Evolutionary conservation across 2,797 vertebrate species (phyloP), one percentile per base, ranked within the genome.

Genomic region (Saguinus oedipus): DNA sequence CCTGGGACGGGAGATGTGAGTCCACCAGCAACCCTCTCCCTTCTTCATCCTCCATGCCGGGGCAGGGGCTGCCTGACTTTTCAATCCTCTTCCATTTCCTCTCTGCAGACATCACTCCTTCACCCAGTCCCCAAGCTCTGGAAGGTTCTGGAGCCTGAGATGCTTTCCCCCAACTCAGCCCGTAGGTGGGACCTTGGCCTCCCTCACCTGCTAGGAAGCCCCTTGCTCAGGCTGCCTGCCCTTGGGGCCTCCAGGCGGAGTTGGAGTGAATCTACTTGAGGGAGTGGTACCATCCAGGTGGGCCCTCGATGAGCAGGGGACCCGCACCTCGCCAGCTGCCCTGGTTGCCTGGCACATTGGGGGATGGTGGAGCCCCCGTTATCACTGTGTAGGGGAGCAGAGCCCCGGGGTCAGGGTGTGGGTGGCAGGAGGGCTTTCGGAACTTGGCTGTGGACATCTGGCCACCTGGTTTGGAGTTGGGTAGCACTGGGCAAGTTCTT

Each of bases 281-380:
- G 75, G 13, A 9, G 82, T 0, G 0, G 24, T 2, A 4, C 83
- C 39, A 3, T 5, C 0, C 61, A 15, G 2, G 6, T 13, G 33
- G 61, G 39, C 24, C n/a, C 1, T 0, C 33, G 4, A 24, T 1
- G 0, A 5, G 72, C 20, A 1, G 15, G 2, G 33, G 53, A 17
- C 22, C 42, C 5, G 3, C 1, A 1, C 55, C 1, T 11, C 0
- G 70, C 42, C 70, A 59, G 53, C 17, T 27, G 1, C 53, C 0
- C 68, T 22, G 68, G 50, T 46, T 4, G 20, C 14, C 57, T 0
- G 20, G 27, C 20, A 17, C 46, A 36, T 7, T 4, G 33, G 33
- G 33, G 15, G 33, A 4, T 75, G 24, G 42, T 72, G 74, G 74
- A 30, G 4, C 14, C 14, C 74, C 74, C 4, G 4, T 13, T 76